These are phyloP conservation scores for silkworm (Bombyx mori) DNA, from an alignment of 1,140 invertebrate genomes.

Conservation along the genomic window ASM3026992v2 NC_085121.1:8075001-8075500, in stretches of 20 bases:
- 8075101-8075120: no score
- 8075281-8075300: conserved; percentile 3
- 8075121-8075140: no score
- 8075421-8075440: conserved; percentile 7
- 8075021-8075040: no score
- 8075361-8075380: conserved; percentile 3
- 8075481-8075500: background rate
- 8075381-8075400: conserved; percentile 8
- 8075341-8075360: conserved; percentile 7
- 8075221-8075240: background rate
- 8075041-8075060: no score
- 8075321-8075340: conserved; percentile 6
- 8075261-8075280: conserved; percentile 7
- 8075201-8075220: no score
- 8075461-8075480: no score
- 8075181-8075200: no score
- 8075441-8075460: background rate
- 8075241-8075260: background rate
- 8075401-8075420: conserved; percentile 6
- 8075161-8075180: no score
- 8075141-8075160: no score
- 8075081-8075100: no score
- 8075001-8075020: no score
- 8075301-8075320: conserved; percentile 4
- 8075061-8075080: no score